Conservation (phyloP, 2,113 vertebrate species). For the Epinephelus lanceolatus region DNA sequence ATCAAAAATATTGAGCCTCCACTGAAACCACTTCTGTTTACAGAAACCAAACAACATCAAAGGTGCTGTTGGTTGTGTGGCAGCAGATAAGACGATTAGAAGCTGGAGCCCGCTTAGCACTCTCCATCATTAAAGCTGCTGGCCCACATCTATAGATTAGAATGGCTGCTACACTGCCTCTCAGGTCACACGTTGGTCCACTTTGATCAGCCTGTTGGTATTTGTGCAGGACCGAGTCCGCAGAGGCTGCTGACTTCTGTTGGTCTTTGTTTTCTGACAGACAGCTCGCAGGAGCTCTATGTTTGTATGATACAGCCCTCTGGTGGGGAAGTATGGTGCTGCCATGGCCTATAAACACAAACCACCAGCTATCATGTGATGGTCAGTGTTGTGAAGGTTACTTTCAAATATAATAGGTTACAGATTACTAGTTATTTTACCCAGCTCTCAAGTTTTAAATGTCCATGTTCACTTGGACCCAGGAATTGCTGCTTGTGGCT, state of each 20-base stretch:
- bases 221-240: slow-evolving; percentile 56
- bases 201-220: slow-evolving; percentile 58
- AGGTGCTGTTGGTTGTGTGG: slow-evolving; percentile 54
- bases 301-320: slow-evolving; percentile 59
- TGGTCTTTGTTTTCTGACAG: slow-evolving; percentile 45
- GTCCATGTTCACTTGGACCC: too few relatives aligned
- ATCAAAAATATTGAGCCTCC: slow-evolving; percentile 17
- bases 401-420: too few relatives aligned
- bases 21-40: slow-evolving; percentile 36
- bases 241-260: slow-evolving; percentile 40
- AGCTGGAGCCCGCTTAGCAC: slow-evolving; percentile 34
- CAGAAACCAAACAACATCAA: slow-evolving; percentile 51
- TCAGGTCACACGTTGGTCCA: slow-evolving; percentile 24
- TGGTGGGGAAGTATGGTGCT: slow-evolving; percentile 47
- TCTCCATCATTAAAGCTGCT: slow-evolving; percentile 54
- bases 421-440: too few relatives aligned
- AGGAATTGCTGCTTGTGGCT: too few relatives aligned
- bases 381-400: too few relatives aligned
- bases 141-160: slow-evolving; percentile 54
- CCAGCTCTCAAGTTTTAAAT: too few relatives aligned
- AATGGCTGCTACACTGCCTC: slow-evolving; percentile 37
- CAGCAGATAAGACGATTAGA: slow-evolving; percentile 55
- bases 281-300: background rate
- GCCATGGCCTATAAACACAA: background rate
- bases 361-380: background rate